These are phyloP conservation scores for Phania funesta DNA, from an alignment of 2,888 invertebrate genomes.

Conservation along the genomic window DNA sequence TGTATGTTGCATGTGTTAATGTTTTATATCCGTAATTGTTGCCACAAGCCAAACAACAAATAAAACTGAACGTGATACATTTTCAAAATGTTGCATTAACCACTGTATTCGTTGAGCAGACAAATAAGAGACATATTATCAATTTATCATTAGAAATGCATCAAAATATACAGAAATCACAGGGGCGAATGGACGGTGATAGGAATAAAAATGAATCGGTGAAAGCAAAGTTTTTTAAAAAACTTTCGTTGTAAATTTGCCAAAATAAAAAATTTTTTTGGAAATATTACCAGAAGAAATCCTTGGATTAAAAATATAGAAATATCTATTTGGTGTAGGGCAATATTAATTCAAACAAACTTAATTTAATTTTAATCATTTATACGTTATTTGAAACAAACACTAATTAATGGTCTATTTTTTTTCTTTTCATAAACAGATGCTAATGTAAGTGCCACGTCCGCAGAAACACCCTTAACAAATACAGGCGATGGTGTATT, in stretches of 20 bases:
- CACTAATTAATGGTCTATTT: constrained; percentile 36
- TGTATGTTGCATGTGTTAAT: constrained; percentile 31
- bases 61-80: constrained; percentile 45
- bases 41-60: constrained; percentile 23
- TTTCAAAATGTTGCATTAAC: constrained; percentile 53
- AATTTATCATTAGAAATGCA: neutral
- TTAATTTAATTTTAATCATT: neutral
- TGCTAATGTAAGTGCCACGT: constrained; percentile 9
- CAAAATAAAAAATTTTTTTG: too few relatives aligned
- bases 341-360: neutral
- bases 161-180: neutral
- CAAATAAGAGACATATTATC: constrained; percentile 12
- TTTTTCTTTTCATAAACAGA: constrained; percentile 36
- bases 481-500: constrained; percentile 66
- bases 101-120: neutral
- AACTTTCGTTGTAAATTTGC: too few relatives aligned
- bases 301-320: too few relatives aligned
- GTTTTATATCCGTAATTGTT: neutral
- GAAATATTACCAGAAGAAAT: too few relatives aligned
- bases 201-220: too few relatives aligned
- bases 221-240: too few relatives aligned
- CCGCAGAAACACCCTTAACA: constrained; percentile 44
- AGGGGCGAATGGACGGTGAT: too few relatives aligned
- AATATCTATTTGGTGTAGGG: neutral
- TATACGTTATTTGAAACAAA: neutral